Base-by-base conservation (phyloP, 2,888 invertebrate species). In the Cheilosia vulpina region DNA sequence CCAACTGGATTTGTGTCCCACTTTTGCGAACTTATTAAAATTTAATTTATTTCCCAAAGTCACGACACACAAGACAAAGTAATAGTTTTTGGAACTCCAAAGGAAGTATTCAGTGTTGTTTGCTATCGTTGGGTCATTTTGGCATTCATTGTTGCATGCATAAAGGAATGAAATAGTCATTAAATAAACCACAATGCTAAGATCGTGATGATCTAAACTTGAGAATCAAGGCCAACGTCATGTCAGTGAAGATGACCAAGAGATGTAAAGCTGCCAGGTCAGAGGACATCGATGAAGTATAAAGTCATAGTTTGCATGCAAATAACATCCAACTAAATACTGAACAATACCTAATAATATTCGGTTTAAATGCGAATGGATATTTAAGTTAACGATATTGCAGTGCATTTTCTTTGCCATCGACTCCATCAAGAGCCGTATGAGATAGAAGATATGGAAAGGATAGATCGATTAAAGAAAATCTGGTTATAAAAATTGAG, bases 141-240 rank as follows among this genome's bases (percentile, higher is more conserved):
- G 11, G 13, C 13, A 13, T 62, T 31, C 43, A 73, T 58, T 24
- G 43, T 52, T 53, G 60, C 58, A 43, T 60, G 34, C 34, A 68
- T 52, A 31, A 17, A 47, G 19, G 43, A 53, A 62, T 57, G 21
- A 27, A 52, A 73, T 19, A 52, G 58, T 11, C 43, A 68, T 60
- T 60, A 66, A 17, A 13, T 34, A 24, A 52, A 43, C 58, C 66
- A 19, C 60, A 60, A 43, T 52, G 41, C 31, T 24, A 65, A 50
- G 57, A 66, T 24, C 75, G 57, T 65, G 68, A 68, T 66, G 76
- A 68, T 43, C 53, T 66, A 38, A 76, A 57, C 38, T 27, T 13
- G 11, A 66, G 24, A 50, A 65, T 66, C 57, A 66, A 31, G 75
- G 75, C 24, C 65, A 66, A 13, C 50, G 45, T 50, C 27, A 31